Conservation (phyloP, 2,888 invertebrate genomes). For the Agrilus mali region DNA sequence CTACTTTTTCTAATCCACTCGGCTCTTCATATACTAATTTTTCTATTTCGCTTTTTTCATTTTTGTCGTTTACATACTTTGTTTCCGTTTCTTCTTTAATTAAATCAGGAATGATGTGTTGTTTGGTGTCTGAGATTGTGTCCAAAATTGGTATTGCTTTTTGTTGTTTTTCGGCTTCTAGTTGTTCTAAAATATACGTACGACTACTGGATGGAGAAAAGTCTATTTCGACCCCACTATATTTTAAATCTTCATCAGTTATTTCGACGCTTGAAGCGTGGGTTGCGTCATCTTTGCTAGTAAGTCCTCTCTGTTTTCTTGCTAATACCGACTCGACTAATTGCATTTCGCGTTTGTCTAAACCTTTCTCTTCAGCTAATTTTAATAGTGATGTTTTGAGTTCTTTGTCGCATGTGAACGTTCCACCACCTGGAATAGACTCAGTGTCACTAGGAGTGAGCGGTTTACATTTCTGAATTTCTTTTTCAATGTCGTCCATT, state of each 20-base stretch:
- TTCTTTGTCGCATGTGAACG: slow-evolving; percentile 23
- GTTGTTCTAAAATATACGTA: slow-evolving; percentile 28
- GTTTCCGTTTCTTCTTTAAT: no score
- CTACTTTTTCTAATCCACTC: no score
- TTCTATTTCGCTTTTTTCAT: no score
- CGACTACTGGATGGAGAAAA: slow-evolving; percentile 44
- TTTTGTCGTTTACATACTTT: no score
- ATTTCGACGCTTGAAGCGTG: slow-evolving; percentile 43
- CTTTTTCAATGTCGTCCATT: slow-evolving; percentile 40
- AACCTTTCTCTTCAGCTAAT: slow-evolving; percentile 33
- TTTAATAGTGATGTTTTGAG: slow-evolving; percentile 34
- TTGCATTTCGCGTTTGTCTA: slow-evolving; percentile 36
- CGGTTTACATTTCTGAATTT: slow-evolving; percentile 34
- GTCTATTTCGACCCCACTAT: slow-evolving; percentile 55
- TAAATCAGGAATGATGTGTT: no score
- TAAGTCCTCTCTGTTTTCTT: slow-evolving; percentile 33
- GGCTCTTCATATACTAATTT: no score
- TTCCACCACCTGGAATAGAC: slow-evolving; percentile 13
- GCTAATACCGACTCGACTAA: slow-evolving; percentile 38
- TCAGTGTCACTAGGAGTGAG: slow-evolving; percentile 8
- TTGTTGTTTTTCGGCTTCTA: slow-evolving; percentile 32
- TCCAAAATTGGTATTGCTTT: no score
- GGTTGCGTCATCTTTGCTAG: slow-evolving; percentile 34
- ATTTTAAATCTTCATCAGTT: slow-evolving; percentile 55
- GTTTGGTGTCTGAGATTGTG: no score